Conservation (phyloP, 2,113 vertebrate species). For the Callipepla californica region DNA sequence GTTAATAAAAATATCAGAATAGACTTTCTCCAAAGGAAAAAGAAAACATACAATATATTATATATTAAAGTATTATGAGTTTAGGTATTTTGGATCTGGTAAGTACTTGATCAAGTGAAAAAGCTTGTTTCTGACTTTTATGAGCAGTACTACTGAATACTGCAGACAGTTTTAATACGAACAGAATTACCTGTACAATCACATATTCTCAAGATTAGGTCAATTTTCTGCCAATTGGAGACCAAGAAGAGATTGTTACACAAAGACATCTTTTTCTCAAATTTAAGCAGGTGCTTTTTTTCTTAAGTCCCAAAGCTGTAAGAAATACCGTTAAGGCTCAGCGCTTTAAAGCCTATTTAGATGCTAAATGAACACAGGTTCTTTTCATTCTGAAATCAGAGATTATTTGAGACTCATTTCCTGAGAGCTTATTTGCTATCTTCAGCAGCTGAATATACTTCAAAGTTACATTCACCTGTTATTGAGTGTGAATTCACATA, state of each 20-base stretch:
- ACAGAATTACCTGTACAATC: background rate
- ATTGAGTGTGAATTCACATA: conserved; percentile 69
- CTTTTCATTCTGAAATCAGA: conserved; percentile 51
- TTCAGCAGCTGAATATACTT: conserved; percentile 74
- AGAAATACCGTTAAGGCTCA: background rate
- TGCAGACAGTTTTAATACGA: background rate
- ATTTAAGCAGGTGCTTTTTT: background rate
- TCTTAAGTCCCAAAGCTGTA: background rate
- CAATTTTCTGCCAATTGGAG: background rate
- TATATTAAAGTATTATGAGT: background rate
- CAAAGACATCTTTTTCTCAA: background rate
- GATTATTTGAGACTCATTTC: conserved; percentile 71
- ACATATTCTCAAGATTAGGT: background rate
- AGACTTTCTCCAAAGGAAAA: conserved; percentile 17
- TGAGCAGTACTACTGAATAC: background rate
- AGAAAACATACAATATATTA: background rate
- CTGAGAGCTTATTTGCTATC: conserved; percentile 65
- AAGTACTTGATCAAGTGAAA: background rate
- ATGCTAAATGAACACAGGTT: conserved; percentile 48
- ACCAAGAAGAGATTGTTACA: background rate
- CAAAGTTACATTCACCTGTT: conserved; percentile 66
- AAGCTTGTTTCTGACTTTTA: background rate
- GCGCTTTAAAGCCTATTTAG: conserved; percentile 40
- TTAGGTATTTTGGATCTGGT: background rate
- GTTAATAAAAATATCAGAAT: conserved; percentile 46